A percentile compares a stretch with the other conserved stretches of the same genome.
These are phyloP conservation scores for Diabrotica balteata DNA, from an alignment of 2,888 invertebrate genomes.

Conservation along the genomic window DNA sequence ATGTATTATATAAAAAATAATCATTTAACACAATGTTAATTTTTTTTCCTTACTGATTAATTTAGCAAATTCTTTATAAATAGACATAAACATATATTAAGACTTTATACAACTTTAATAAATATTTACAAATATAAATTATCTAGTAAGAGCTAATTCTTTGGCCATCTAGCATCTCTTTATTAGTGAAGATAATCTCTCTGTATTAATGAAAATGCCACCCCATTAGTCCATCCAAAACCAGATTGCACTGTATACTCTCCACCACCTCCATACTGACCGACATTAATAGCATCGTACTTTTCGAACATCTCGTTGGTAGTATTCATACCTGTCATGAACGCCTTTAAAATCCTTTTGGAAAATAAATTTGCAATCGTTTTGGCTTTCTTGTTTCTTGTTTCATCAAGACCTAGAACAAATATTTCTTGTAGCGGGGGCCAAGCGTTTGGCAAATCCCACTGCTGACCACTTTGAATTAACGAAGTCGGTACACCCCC, in stretches of 20 bases:
- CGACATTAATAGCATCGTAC: constrained; percentile 71
- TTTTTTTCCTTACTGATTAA: no score
- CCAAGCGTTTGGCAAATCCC: constrained; percentile 88
- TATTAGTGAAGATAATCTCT: background rate
- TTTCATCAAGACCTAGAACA: constrained; percentile 71
- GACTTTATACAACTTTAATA: no score
- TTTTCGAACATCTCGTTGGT: constrained; percentile 75
- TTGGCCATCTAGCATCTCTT: constrained; percentile 47
- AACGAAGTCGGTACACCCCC: constrained; percentile 76
- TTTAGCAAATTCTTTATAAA: no score
- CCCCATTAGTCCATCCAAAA: constrained; percentile 56
- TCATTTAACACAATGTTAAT: no score
- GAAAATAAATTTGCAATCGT: constrained; percentile 71
- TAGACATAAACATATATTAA: no score
- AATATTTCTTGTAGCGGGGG: constrained; percentile 80
- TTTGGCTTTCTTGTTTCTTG: constrained; percentile 63
- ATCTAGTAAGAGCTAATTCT: no score
- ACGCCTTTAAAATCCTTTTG: constrained; percentile 72
- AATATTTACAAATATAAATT: no score
- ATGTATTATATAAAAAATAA: no score
- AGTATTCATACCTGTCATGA: constrained; percentile 68
- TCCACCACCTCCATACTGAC: constrained; percentile 76
- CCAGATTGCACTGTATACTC: constrained; percentile 65
- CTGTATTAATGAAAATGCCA: constrained; percentile 60
- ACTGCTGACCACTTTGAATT: constrained; percentile 72